Conservation (phyloP, 1,140 invertebrate genomes). For the Paralvinella palmiformis region DNA sequence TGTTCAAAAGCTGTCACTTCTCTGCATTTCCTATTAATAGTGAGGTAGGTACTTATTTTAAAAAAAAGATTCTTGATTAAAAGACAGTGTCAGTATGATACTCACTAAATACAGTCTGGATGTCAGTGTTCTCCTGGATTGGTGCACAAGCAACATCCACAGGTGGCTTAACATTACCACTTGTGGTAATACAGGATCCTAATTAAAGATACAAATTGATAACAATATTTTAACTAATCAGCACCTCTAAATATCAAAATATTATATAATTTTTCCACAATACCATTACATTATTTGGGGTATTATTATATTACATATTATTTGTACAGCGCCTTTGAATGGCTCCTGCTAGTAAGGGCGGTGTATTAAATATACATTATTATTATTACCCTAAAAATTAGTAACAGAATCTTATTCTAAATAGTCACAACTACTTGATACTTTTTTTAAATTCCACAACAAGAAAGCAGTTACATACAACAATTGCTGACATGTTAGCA, state of each 20-base stretch:
- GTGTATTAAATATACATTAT: neutral
- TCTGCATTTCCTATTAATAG: neutral
- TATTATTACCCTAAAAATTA: neutral
- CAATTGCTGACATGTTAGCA: neutral
- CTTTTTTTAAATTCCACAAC: neutral
- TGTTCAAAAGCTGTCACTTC: neutral
- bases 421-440: neutral
- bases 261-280: neutral
- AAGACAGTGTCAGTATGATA: slow-evolving; percentile 15
- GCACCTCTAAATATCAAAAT: neutral
- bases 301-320: too few species aligned
- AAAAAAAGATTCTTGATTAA: neutral
- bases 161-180: neutral
- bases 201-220: neutral
- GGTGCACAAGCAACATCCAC: neutral
- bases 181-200: neutral
- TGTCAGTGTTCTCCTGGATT: neutral
- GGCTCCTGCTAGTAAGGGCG: too few species aligned
- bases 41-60: neutral
- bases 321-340: too few species aligned
- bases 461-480: neutral
- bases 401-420: neutral
- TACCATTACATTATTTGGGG: too few species aligned
- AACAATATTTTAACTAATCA: neutral
- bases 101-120: slow-evolving; percentile 14